Base-by-base conservation (phyloP, 2,113 vertebrate species). In the Paramisgurnus dabryanus region DNA sequence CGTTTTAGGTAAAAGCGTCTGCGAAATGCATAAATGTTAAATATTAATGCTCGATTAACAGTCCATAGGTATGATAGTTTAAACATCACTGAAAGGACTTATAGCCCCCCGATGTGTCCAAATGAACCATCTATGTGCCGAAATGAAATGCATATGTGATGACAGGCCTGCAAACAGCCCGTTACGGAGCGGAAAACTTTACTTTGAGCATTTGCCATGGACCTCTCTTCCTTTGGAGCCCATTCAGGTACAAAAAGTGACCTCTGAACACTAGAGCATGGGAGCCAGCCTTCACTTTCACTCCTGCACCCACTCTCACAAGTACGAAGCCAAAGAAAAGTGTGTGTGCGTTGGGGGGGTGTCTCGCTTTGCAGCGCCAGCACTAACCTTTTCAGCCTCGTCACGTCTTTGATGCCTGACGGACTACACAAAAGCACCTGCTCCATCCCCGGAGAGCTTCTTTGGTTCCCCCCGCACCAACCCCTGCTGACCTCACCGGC, bases 401-500 rank as follows among this genome's bases (percentile, higher is more conserved):
- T 88, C 92, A 89, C 89, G 87, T 90, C 92, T 95, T 90, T 80
- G 87, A 89, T 89, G 89, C 85, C 84, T 90, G 93, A 93, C 92
- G 93, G 87, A 86, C 87, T 86, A 84, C 85, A 92, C 89, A 92
- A 86, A 92, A 92, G 89, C 94, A 96, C 96, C 96, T 97, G 96
- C 92, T 94, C 89, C 87, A 89, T 91, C 84, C 87, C 88, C 73
- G 86, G 88, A 87, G 88, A 88, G 89, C 67, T 90, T 90, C 82
- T 78, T 78, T 82, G 79, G 71, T 68, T 78, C 79, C 71, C 87
- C 92, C 87, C 90, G 78, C 63, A 78, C 85, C 91, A 93, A 87
- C 90, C 86, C 61, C 78, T 89, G 87, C 92, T 89, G 94, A 95
- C 94, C 94, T 92, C 93, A 87, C 72, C 87, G 68, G 89, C 94